A percentile compares a stretch with the other conserved stretches of the same genome.
These are phyloP conservation scores for Ascaphus truei DNA, from an alignment of 2,113 vertebrate genomes.

Conservation along the genomic window DNA sequence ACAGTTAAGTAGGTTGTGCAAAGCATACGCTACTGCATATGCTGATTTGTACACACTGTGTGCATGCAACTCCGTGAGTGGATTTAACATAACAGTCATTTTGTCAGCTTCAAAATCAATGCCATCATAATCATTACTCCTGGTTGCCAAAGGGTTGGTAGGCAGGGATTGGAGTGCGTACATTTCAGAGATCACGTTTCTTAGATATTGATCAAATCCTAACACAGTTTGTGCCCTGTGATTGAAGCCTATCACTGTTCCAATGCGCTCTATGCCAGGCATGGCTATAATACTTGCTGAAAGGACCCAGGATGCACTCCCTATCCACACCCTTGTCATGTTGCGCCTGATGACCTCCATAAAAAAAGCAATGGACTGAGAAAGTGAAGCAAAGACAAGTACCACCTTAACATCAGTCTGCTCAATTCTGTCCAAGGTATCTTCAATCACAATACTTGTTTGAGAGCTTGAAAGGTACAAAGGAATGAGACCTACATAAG, in stretches of 20 bases:
- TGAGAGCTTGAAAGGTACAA: conserved; percentile 32
- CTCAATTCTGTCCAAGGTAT: background rate
- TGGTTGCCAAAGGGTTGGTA: background rate
- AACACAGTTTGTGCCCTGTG: conserved; percentile 35
- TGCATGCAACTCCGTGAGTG: conserved; percentile 1
- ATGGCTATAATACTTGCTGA: conserved; percentile 30
- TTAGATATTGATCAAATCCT: conserved; percentile 49
- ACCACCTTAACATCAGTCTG: conserved; percentile 39
- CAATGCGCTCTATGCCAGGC: conserved; percentile 59
- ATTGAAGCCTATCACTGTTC: conserved; percentile 71
- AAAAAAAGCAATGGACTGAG: conserved; percentile 39
- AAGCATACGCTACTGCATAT: conserved; percentile 71
- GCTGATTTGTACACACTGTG: conserved; percentile 66
- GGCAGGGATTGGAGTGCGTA: conserved; percentile 34
- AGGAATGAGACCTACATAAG: conserved; percentile 67
- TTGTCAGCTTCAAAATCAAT: background rate
- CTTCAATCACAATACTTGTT: conserved; percentile 37
- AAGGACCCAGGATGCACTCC: conserved; percentile 71
- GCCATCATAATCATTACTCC: background rate
- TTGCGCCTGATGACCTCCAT: conserved; percentile 33
- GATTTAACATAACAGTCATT: background rate
- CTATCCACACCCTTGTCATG: conserved; percentile 75
- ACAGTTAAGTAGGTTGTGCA: conserved; percentile 71
- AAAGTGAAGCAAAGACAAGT: conserved; percentile 65
- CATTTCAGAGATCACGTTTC: background rate